Evolutionary conservation across 2,888 invertebrate genomes (phyloP).

Genomic region (Leucophenga montana): DNA sequence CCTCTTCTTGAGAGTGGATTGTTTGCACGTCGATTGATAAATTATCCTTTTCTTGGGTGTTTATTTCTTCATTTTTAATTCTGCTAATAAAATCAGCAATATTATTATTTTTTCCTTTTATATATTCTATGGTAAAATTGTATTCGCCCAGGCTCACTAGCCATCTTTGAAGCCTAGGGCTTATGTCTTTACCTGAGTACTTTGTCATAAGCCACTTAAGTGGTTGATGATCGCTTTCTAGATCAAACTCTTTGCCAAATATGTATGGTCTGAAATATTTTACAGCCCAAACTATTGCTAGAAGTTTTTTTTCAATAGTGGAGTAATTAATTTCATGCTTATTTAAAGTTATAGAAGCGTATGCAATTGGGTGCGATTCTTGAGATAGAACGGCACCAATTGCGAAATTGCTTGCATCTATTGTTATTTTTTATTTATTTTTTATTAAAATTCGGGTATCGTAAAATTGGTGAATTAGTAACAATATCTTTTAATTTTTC

Average conservation of each 20-base stretch:
- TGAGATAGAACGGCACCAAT: no score
- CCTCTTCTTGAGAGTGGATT: background rate
- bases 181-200: conserved; percentile 34
- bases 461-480: conserved; percentile 33
- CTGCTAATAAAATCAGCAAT: conserved; percentile 41
- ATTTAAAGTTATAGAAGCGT: background rate
- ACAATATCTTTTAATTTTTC: conserved; percentile 38
- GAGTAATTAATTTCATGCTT: background rate
- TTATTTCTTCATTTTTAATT: conserved; percentile 20
- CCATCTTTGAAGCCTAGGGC: conserved; percentile 32
- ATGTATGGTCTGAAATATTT: conserved; percentile 42
- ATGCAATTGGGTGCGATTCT: no score
- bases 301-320: conserved; percentile 34
- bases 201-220: conserved; percentile 36
- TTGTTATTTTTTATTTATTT: no score
- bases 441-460: no score
- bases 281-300: conserved; percentile 36
- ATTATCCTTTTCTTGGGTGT: background rate
- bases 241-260: conserved; percentile 37
- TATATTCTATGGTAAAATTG: conserved; percentile 39
- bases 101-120: conserved; percentile 44
- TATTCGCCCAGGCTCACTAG: conserved; percentile 25
- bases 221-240: conserved; percentile 42
- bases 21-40: background rate
- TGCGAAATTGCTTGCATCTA: no score